Percentiles rank a stretch among this genome's conserved stretches.
Evolutionary conservation across 2,113 vertebrate species (phyloP).

Genomic region (Anguilla japonica): DNA sequence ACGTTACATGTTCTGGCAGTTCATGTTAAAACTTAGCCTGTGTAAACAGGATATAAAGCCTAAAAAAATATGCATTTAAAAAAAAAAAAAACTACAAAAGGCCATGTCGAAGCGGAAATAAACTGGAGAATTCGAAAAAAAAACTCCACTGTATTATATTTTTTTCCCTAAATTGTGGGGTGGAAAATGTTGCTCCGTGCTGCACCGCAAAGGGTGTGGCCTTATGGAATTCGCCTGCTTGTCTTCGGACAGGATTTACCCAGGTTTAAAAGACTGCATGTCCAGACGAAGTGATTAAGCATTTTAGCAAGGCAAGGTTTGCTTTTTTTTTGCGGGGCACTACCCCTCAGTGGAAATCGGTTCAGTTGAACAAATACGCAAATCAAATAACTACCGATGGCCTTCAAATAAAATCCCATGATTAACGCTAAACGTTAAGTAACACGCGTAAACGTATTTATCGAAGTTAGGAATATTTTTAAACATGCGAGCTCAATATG

Average conservation of each 20-base stretch:
- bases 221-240: constrained; percentile 26
- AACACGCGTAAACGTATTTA: neutral
- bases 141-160: neutral
- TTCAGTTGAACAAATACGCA: neutral
- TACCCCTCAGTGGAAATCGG: neutral
- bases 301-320: neutral
- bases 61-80: neutral
- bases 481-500: neutral
- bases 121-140: neutral
- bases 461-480: neutral
- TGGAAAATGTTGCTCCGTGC: neutral
- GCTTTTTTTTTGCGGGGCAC: neutral
- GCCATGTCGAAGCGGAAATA: neutral
- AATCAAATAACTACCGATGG: neutral
- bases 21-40: neutral
- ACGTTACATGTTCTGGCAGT: neutral
- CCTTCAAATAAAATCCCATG: neutral
- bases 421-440: neutral
- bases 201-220: constrained; percentile 27
- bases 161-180: neutral
- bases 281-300: neutral
- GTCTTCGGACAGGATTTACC: constrained; percentile 5
- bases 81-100: neutral
- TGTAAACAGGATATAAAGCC: neutral
- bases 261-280: constrained; percentile 2